phyloP scores from a whole-genome alignment of 2,888 invertebrate species.

The Lottia scabra region DNA sequence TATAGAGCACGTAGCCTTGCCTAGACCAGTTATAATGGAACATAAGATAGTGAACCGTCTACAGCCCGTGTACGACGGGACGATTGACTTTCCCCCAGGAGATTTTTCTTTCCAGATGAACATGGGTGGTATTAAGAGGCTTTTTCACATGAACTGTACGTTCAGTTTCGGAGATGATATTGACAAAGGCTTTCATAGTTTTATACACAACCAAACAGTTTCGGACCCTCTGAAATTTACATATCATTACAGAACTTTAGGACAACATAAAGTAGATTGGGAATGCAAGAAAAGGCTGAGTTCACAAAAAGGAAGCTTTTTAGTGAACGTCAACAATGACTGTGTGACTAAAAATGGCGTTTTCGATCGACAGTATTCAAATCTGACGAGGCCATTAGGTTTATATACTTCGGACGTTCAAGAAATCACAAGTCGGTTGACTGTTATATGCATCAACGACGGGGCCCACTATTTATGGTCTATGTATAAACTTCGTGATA shows the following conservation, averaged over 20 bases:
- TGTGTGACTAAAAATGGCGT: conserved; percentile 13
- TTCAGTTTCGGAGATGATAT: conserved; percentile 14
- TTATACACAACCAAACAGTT: neutral
- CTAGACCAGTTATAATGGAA: neutral
- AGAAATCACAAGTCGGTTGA: conserved; percentile 4
- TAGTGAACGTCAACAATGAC: conserved; percentile 2
- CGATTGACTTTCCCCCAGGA: neutral
- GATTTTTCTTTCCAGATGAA: neutral
- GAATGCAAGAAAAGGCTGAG: conserved; percentile 11
- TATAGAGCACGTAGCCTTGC: neutral
- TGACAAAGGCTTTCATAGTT: conserved; percentile 1
- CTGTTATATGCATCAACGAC: conserved; percentile 9
- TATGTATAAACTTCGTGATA: neutral
- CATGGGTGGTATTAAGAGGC: neutral
- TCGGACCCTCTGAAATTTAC: neutral
- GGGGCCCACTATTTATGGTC: conserved; percentile 10
- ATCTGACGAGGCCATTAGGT: neutral
- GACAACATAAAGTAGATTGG: conserved; percentile 8
- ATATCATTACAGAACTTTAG: conserved; percentile 11
- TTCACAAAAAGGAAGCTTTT: neutral
- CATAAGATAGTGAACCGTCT: neutral
- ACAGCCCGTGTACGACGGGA: neutral
- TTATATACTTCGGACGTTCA: conserved; percentile 5
- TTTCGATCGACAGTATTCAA: conserved; percentile 17
- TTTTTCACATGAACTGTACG: neutral